These are phyloP conservation scores for Spinibarbus caldwelli DNA, from an alignment of 2,797 vertebrate genomes.

Conservation along the genomic window DNA sequence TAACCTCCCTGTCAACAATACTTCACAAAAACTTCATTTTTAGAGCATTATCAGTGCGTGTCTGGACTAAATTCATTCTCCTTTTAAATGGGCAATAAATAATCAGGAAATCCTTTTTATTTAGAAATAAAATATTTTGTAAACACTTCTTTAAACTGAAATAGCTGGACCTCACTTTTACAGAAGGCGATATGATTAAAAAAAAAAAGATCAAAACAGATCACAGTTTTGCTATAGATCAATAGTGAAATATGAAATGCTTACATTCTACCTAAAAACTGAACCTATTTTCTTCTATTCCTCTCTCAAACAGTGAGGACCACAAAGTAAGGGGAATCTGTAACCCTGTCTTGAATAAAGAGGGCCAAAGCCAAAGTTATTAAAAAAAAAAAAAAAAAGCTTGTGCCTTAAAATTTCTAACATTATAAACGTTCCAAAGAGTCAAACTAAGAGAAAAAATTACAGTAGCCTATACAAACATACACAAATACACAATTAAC, in stretches of 20 bases:
- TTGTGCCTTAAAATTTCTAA: conserved; percentile 80
- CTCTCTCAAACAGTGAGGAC: conserved; percentile 65
- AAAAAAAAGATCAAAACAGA: conserved; percentile 59
- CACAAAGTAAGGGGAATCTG: conserved; percentile 71
- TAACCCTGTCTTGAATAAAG: conserved; percentile 71
- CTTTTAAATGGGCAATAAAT: conserved; percentile 65
- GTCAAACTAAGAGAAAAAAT: conserved; percentile 71
- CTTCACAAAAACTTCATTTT: conserved; percentile 39
- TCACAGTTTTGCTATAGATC: conserved; percentile 72
- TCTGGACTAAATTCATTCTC: conserved; percentile 41
- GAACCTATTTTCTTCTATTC: conserved; percentile 52
- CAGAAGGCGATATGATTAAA: not conserved
- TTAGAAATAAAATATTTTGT: conserved; percentile 39
- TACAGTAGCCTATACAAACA: conserved; percentile 77
- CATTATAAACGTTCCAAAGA: conserved; percentile 72
- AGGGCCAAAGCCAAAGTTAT: conserved; percentile 63
- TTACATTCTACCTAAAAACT: conserved; percentile 62
- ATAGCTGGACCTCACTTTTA: conserved; percentile 22
- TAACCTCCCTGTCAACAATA: conserved; percentile 73
- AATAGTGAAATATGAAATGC: conserved; percentile 67
- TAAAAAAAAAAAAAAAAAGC: conserved; percentile 74
- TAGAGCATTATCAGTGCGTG: conserved; percentile 40
- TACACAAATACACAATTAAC: conserved; percentile 74
- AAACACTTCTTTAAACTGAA: conserved; percentile 48
- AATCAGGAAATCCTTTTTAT: conserved; percentile 40